phyloP scores from a whole-genome alignment of 2,888 invertebrate species.

The Papilio protenor region DNA sequence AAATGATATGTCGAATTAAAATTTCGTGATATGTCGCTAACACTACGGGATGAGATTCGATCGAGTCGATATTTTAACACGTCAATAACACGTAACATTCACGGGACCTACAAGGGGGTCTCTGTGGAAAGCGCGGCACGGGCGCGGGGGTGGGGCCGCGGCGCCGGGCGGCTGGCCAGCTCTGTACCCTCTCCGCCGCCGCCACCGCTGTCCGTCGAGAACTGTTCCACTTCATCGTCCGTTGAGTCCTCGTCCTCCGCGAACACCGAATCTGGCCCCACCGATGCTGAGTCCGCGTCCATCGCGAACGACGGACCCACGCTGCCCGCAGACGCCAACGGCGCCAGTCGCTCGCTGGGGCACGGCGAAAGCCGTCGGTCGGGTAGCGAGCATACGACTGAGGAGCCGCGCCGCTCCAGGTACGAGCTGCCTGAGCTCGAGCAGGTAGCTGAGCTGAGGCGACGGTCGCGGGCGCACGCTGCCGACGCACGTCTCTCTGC shows the following conservation, averaged over 20 bases:
- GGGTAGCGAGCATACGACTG: constrained; percentile 88
- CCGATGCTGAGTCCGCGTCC: constrained; percentile 88
- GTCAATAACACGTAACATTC: constrained; percentile 64
- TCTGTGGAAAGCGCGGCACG: constrained; percentile 89
- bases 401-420: constrained; percentile 86
- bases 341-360: constrained; percentile 86
- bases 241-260: constrained; percentile 89
- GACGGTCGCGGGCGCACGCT: constrained; percentile 78
- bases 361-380: constrained; percentile 94
- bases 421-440: constrained; percentile 94
- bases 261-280: constrained; percentile 92
- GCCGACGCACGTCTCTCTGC: constrained; percentile 80
- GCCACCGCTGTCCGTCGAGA: constrained; percentile 92
- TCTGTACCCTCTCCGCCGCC: constrained; percentile 75
- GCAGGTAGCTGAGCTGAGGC: constrained; percentile 92
- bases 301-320: constrained; percentile 88
- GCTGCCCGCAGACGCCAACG: constrained; percentile 92
- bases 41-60: constrained; percentile 34
- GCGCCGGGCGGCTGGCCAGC: constrained; percentile 72
- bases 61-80: constrained; percentile 74
- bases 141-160: constrained; percentile 65
- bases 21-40: constrained; percentile 67
- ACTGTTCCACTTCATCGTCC: constrained; percentile 93
- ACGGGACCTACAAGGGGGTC: constrained; percentile 88
- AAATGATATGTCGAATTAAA: constrained; percentile 73